Base-by-base conservation (phyloP, 1,140 invertebrate species). In the Pseudobourletiella spinata region DNA sequence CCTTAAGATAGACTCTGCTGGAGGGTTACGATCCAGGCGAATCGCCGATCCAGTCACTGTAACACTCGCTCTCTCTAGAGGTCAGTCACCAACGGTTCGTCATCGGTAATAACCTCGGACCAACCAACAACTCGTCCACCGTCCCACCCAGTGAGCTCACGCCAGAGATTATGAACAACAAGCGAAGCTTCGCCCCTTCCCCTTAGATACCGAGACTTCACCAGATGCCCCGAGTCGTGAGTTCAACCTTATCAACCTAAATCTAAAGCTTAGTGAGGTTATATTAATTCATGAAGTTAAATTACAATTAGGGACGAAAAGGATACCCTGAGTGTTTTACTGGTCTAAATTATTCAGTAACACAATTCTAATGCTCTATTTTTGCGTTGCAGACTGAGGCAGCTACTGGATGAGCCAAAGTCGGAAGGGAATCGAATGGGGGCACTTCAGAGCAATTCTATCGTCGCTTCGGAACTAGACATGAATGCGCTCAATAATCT, bases 21-120 rank as follows among this genome's bases (percentile, higher is more conserved):
- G 93, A 96, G 78, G 91, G 86, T 69, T n/a, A n/a, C n/a, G 92
- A 95, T 76, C 87, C 88, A n/a, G 74, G 93, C 44, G 89, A 93
- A 75, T 90, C 87, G 71, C 89, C 89, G 2, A 85, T 88, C 15
- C 88, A 56, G 18, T 67, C 63, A 25, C 68, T 63, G 57, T 50
- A 74, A 67, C 64, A 66, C 71, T 63, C 69, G 54, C 55, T 66
- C 16, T 69, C 65, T 39, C 61, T 60, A 64, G 92, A 95, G 1
- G 16, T 24, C 3, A 8, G 4, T 18, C 4, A 4, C 18, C 11
- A 20, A n/a, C 50, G 22, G 25, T 20, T 8, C 4, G 11, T 52
- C 22, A 52, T 52, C 18, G 50, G 29, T 28, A 52, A 52, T 28
- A 3, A 16, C 6, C 22, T 48, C n/a, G 8, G n/a, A 39, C 35